Conservation (phyloP, 2,113 vertebrate genomes). For the Etia nguti region DNA sequence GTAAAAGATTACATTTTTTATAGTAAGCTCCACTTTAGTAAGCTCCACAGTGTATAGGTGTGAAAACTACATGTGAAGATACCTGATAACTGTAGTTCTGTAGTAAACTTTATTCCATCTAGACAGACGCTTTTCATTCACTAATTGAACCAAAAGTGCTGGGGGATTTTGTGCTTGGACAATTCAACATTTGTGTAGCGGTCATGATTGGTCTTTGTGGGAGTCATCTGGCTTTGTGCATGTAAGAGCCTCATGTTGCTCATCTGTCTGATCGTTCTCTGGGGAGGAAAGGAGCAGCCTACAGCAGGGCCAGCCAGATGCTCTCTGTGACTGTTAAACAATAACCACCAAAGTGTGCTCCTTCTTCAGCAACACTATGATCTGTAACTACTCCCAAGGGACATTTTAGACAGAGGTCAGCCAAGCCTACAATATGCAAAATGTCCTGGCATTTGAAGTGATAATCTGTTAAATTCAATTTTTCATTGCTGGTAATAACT, state of each 20-base stretch:
- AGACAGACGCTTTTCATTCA: not conserved
- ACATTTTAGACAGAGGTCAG: not conserved
- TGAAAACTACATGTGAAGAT: not conserved
- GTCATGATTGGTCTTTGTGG: not conserved
- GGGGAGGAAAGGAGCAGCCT: conserved; percentile 9
- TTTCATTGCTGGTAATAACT: not conserved
- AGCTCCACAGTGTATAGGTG: not conserved
- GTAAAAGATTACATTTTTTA: too few relatives aligned
- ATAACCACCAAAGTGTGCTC: conserved; percentile 45
- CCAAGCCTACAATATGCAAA: not conserved
- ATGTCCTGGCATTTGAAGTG: not conserved
- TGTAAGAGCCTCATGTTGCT: conserved; percentile 40
- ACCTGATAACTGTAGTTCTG: not conserved
- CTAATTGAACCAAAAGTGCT: not conserved
- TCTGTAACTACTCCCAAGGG: not conserved
- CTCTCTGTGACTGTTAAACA: conserved; percentile 46
- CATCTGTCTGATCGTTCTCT: conserved; percentile 48
- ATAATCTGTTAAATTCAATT: not conserved
- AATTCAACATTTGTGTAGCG: not conserved
- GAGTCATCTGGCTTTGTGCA: not conserved
- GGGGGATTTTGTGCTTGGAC: not conserved
- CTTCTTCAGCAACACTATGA: conserved; percentile 11
- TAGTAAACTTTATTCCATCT: not conserved
- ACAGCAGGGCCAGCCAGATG: conserved; percentile 38
- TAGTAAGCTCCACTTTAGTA: too few relatives aligned